Conservation (phyloP, 2,113 vertebrate genomes). For the Collichthys lucidus region DNA sequence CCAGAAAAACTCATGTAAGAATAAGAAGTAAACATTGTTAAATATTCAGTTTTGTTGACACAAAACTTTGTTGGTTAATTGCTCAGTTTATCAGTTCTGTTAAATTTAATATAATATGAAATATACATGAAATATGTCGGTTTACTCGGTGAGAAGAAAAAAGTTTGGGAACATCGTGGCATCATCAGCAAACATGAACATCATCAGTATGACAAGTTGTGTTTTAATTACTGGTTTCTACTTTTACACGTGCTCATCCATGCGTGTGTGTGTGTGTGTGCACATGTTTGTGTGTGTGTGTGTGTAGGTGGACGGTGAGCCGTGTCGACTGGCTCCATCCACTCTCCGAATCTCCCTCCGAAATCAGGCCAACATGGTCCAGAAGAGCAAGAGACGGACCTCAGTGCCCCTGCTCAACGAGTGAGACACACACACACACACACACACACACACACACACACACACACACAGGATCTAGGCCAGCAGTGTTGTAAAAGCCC, state of each 20-base stretch:
- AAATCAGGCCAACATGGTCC: constrained; percentile 99
- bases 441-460: constrained; percentile 32
- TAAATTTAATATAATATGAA: too few species aligned
- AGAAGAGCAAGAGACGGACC: constrained; percentile 97
- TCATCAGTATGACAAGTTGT: background rate
- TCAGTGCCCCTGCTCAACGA: constrained; percentile 94
- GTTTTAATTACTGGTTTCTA: background rate
- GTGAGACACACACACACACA: constrained; percentile 81
- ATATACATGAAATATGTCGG: too few species aligned
- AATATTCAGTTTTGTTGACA: too few species aligned
- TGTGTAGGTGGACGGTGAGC: constrained; percentile 91
- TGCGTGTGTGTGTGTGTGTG: constrained; percentile 1
- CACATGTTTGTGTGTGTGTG: background rate
- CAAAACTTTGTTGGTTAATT: too few species aligned
- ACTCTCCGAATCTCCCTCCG: constrained; percentile 92
- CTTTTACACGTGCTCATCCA: background rate
- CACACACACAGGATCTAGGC: constrained; percentile 60
- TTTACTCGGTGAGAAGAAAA: too few species aligned
- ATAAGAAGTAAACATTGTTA: too few species aligned
- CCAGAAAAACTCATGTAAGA: too few species aligned
- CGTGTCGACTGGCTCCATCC: constrained; percentile 92
- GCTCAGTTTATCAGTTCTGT: too few species aligned
- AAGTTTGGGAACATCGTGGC: too few species aligned
- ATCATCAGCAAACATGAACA: background rate
- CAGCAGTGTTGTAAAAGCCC: constrained; percentile 64